phyloP scores from a whole-genome alignment of 2,888 invertebrate genomes.

The Pseudococcus longispinus region DNA sequence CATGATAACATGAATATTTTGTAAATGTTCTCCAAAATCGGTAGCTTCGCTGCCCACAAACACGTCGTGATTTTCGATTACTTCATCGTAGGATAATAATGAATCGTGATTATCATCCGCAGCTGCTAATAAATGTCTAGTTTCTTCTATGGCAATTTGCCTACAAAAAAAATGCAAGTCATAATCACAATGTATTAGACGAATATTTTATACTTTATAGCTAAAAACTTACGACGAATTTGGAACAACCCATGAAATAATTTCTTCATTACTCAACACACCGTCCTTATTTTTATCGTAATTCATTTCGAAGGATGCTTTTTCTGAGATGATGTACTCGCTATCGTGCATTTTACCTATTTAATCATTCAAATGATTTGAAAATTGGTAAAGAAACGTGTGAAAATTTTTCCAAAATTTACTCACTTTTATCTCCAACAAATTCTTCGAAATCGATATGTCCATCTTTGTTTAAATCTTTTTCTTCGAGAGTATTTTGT shows the following conservation, averaged over 20 bases:
- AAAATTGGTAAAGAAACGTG: background rate
- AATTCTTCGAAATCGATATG: constrained; percentile 85
- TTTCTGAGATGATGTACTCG: constrained; percentile 75
- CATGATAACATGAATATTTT: constrained; percentile 77
- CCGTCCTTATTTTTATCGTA: constrained; percentile 88
- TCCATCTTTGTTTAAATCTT: constrained; percentile 86
- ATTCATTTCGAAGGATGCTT: constrained; percentile 84
- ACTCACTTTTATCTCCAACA: constrained; percentile 72
- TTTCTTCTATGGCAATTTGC: constrained; percentile 89
- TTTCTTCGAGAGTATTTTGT: constrained; percentile 83
- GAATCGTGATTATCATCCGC: constrained; percentile 87
- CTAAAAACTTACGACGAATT: constrained; percentile 54
- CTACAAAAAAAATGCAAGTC: constrained; percentile 64
- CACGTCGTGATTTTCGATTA: constrained; percentile 81
- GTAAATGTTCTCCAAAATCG: constrained; percentile 84
- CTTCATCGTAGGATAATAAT: constrained; percentile 78
- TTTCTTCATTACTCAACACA: constrained; percentile 74
- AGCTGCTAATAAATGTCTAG: constrained; percentile 84
- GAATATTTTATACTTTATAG: background rate
- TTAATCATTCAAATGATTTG: background rate
- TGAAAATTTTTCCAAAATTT: background rate
- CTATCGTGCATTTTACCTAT: constrained; percentile 73
- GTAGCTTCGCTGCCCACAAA: constrained; percentile 95
- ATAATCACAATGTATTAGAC: background rate
- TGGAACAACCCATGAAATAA: constrained; percentile 42